Evolutionary conservation across 2,888 invertebrate species (phyloP).

Genomic region (Caenorhabditis sp.): DNA sequence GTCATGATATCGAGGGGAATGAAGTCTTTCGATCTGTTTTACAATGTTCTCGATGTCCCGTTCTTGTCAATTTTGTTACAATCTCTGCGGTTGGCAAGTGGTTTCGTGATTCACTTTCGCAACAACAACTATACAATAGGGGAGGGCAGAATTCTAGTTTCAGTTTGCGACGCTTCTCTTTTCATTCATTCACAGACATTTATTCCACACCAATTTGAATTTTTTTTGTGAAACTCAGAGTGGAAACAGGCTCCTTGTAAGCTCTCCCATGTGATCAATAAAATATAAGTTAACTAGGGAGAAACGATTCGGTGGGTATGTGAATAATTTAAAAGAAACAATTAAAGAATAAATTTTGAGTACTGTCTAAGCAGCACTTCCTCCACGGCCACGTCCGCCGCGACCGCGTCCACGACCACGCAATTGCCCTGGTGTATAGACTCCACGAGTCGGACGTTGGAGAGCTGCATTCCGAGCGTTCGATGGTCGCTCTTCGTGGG

Average conservation of each 20-base stretch:
- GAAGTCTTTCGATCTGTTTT: constrained; percentile 7
- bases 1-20: too few species aligned
- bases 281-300: too few species aligned
- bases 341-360: background rate
- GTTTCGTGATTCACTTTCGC: constrained; percentile 40
- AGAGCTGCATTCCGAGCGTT: constrained; percentile 12
- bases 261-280: too few species aligned
- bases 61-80: constrained; percentile 41
- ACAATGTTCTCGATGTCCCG: constrained; percentile 28
- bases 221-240: too few species aligned
- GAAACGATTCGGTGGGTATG: too few species aligned
- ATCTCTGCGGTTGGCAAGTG: constrained; percentile 33
- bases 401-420: constrained; percentile 33
- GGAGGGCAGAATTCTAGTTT: constrained; percentile 15
- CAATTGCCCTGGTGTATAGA: constrained; percentile 31
- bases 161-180: constrained; percentile 1
- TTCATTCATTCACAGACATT: background rate
- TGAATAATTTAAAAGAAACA: background rate
- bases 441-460: constrained; percentile 39
- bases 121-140: constrained; percentile 14
- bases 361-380: background rate
- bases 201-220: background rate
- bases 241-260: too few species aligned
- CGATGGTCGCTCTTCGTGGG: constrained; percentile 34
- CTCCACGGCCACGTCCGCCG: constrained; percentile 8